phyloP scores from a whole-genome alignment of 2,113 vertebrate species.

The Rhea americana region DNA sequence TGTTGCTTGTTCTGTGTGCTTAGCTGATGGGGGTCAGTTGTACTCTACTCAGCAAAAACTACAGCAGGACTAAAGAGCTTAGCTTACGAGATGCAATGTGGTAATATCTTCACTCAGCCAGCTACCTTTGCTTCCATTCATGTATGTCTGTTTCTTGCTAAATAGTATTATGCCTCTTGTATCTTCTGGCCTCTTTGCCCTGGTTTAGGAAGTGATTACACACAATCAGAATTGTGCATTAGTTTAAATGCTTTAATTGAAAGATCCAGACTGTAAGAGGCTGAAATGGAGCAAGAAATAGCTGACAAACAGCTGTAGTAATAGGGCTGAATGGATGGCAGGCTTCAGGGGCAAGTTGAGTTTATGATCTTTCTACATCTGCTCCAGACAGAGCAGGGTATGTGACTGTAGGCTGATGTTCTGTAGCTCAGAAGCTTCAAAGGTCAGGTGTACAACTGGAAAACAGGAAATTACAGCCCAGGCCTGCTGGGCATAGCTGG shows the following conservation, averaged over 20 bases:
- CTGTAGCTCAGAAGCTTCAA: neutral
- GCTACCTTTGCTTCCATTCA: neutral
- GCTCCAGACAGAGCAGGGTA: neutral
- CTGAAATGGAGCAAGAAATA: neutral
- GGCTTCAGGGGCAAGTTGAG: neutral
- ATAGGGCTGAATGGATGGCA: neutral
- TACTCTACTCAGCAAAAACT: too few species aligned
- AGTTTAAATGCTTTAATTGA: neutral
- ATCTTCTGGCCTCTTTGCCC: neutral
- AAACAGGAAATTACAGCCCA: neutral
- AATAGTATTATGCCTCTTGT: neutral
- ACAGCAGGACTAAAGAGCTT: neutral
- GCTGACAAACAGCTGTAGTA: neutral
- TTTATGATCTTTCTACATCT: neutral
- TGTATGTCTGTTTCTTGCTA: neutral
- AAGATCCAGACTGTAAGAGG: neutral
- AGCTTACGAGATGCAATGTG: neutral
- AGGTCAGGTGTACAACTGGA: neutral
- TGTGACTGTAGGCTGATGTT: neutral
- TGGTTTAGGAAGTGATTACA: neutral
- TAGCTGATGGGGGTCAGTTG: neutral
- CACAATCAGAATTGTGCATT: neutral
- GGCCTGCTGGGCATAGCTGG: neutral
- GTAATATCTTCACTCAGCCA: neutral
- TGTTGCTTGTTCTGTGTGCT: conserved; percentile 15